Evolutionary conservation across 2,888 invertebrate genomes (phyloP), one percentile per base, ranked within the genome.

Genomic region (Epirrhoe tristata): DNA sequence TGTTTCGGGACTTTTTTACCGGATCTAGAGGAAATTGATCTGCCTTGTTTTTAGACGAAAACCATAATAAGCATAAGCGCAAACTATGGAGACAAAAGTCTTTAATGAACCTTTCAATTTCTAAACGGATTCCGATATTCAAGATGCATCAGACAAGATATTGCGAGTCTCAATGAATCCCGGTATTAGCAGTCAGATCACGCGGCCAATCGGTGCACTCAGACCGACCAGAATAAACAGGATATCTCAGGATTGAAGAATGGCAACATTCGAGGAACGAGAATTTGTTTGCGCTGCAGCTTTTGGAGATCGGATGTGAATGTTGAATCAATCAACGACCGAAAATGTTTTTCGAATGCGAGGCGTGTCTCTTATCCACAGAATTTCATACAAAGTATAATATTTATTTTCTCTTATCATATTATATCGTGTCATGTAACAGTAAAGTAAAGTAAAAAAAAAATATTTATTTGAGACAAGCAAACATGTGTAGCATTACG

Each of bases 131-230:
- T 43, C 43, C 8, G 43, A 48, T 43, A 48, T 48, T 16, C 14
- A 48, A 43, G 43, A 48, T 16, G 48, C 48, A 48, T 16, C 16
- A 16, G 14, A 48, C 31, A 10, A 57, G 52, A 63, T 53, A 63
- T 63, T 46, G 57, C 43, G 34, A 60, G 39, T 52, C 57, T 75
- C 77, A 77, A 84, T 39, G 17, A 32, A 63, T 84, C 80, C 80
- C 67, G 53, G 75, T 75, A 83, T 85, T 84, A 81, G 79, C 69
- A 85, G 79, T 82, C 84, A 59, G 61, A 76, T 77, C 85, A 84
- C 85, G 85, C 66, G 71, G 72, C 75, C 81, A 80, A 83, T 83
- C 82, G 80, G 74, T 77, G 78, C 77, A 78, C 74, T 74, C 77
- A 77, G 39, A 43, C 79, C 73, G 76, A 79, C 77, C 72, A 77